Evolutionary conservation across 2,113 vertebrate genomes (phyloP).

Genomic region (Protomyctophum bolini): DNA sequence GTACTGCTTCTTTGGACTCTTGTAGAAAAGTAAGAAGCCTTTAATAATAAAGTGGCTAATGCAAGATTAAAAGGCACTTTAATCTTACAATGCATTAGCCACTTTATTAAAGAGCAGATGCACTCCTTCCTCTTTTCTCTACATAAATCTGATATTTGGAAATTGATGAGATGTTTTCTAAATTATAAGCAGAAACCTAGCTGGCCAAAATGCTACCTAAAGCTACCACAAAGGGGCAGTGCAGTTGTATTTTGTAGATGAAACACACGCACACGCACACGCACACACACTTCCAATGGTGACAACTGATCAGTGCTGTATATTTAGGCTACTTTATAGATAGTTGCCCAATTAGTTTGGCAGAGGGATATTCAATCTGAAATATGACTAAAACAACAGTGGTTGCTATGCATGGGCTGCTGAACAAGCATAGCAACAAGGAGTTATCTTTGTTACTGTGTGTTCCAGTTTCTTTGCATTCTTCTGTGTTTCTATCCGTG

Average conservation of each 20-base stretch:
- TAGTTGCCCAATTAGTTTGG: neutral
- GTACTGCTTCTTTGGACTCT: too few relatives aligned
- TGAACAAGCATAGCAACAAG: neutral
- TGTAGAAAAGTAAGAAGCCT: too few relatives aligned
- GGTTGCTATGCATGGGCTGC: neutral
- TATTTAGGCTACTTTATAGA: neutral
- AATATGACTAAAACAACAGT: neutral
- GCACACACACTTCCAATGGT: neutral
- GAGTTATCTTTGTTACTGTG: neutral
- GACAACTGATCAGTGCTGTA: neutral
- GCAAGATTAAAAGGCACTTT: too few relatives aligned
- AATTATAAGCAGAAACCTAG: too few relatives aligned
- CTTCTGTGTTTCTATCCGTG: too few relatives aligned
- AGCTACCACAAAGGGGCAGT: conserved; percentile 33
- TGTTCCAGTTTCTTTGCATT: neutral
- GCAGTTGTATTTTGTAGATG: neutral
- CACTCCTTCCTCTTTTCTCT: too few relatives aligned
- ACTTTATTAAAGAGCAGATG: too few relatives aligned
- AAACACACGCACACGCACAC: neutral
- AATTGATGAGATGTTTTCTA: too few relatives aligned
- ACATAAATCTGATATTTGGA: too few relatives aligned
- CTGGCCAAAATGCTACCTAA: neutral
- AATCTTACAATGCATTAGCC: too few relatives aligned
- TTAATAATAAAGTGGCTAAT: too few relatives aligned
- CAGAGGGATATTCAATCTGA: neutral